Evolutionary conservation across 2,888 invertebrate species (phyloP), one percentile per base, ranked within the genome.

Genomic region (Peribatodes rhomboidaria): DNA sequence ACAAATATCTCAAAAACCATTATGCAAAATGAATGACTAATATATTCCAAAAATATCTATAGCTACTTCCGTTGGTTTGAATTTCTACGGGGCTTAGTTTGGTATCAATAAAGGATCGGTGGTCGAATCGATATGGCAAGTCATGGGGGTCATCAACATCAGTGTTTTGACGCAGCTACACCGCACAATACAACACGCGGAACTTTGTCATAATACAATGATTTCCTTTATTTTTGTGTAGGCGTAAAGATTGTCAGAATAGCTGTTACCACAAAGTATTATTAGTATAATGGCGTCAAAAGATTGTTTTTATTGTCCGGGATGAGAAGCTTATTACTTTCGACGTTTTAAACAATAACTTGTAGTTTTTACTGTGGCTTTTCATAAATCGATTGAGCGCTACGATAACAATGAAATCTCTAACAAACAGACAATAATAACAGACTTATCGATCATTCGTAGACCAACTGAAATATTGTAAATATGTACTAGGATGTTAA

Each of bases 91-190:
- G 73, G 71, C 78, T 70, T 71, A 73, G 75, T 70, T 72, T 57
- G 74, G 77, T 83, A 85, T 87, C 86, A 80, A 88, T 87, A 86
- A 72, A 77, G 81, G 82, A 84, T 84, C 79, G 42, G 50, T 50
- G 86, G 78, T 74, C 71, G 71, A 81, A 84, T 81, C 80, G 77
- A 55, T 53, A 39, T 56, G 85, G 88, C 89, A 88, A 90, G 88
- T 92, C 89, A 92, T 84, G 77, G 84, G 81, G 89, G 88, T 90
- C 88, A 84, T 87, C 86, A 87, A 86, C 89, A 86, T 71, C 65
- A 67, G 67, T 85, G 85, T 89, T 88, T 88, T 88, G 87, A 87
- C 86, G 85, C 41, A 49, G 46, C 57, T 37, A 52, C 27, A 10
- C 20, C 42, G 27, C 20, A 39, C 39, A 42, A 53, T 46, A 16